These are phyloP conservation scores for Synergus laeviventris DNA, from an alignment of 2,888 invertebrate genomes.

Conservation along the genomic window DNA sequence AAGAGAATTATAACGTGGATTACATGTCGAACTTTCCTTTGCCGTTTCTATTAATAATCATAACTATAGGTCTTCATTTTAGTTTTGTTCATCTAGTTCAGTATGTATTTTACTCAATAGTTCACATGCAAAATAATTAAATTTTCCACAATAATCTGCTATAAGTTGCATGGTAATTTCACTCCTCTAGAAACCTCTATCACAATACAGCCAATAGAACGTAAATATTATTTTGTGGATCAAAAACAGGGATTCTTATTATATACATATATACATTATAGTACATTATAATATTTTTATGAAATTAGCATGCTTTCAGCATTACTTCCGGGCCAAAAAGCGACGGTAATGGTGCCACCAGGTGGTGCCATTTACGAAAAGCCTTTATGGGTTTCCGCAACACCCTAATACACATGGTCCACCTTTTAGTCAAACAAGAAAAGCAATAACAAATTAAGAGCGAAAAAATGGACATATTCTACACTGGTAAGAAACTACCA, in stretches of 20 bases:
- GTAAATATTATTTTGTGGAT: too few species aligned
- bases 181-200: too few species aligned
- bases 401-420: not conserved
- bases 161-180: too few species aligned
- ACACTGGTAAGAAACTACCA: too few species aligned
- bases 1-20: constrained; percentile 58
- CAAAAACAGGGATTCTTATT: too few species aligned
- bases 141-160: too few species aligned
- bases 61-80: not conserved
- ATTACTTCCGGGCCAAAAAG: not conserved
- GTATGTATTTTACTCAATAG: not conserved
- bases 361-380: constrained; percentile 21
- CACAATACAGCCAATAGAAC: too few species aligned
- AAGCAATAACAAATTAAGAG: constrained; percentile 3
- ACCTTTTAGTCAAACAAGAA: not conserved
- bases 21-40: constrained; percentile 44
- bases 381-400: constrained; percentile 5
- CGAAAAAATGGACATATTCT: not conserved
- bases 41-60: constrained; percentile 6
- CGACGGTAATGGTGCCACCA: not conserved
- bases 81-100: not conserved
- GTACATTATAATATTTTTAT: not conserved
- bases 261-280: too few species aligned
- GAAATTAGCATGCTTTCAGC: not conserved
- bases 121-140: too few species aligned